phyloP scores from a whole-genome alignment of 1,140 invertebrate genomes.

The Ptiloglossa arizonensis region DNA sequence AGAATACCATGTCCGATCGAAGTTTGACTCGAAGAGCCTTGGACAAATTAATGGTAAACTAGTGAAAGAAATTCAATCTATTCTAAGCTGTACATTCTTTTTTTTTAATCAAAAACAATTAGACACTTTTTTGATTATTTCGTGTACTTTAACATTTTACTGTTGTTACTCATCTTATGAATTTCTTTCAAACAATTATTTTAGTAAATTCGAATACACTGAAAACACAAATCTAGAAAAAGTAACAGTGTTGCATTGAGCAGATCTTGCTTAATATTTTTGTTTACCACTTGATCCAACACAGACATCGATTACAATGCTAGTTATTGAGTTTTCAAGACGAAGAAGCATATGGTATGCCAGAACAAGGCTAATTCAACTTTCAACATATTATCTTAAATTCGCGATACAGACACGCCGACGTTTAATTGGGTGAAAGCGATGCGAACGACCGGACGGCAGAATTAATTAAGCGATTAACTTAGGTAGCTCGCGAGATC shows the following conservation, averaged over 20 bases:
- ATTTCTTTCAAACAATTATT: too few relatives aligned
- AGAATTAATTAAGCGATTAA: slow-evolving; percentile 73
- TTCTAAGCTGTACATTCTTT: too few relatives aligned
- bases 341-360: background rate
- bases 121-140: too few relatives aligned
- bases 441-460: slow-evolving; percentile 66
- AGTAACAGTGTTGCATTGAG: too few relatives aligned
- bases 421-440: slow-evolving; percentile 69
- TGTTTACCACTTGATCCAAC: background rate
- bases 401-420: slow-evolving; percentile 40
- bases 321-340: background rate
- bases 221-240: too few relatives aligned
- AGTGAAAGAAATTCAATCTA: too few relatives aligned
- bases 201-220: background rate
- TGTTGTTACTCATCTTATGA: too few relatives aligned
- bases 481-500: slow-evolving; percentile 57
- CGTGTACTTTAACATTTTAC: too few relatives aligned
- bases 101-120: too few relatives aligned
- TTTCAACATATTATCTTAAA: slow-evolving; percentile 49
- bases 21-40: too few relatives aligned
- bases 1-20: too few relatives aligned
- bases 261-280: background rate
- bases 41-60: too few relatives aligned
- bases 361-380: slow-evolving; percentile 10
- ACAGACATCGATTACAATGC: background rate